Base-by-base conservation (phyloP, 2,797 vertebrate species). In the Allobates femoralis region DNA sequence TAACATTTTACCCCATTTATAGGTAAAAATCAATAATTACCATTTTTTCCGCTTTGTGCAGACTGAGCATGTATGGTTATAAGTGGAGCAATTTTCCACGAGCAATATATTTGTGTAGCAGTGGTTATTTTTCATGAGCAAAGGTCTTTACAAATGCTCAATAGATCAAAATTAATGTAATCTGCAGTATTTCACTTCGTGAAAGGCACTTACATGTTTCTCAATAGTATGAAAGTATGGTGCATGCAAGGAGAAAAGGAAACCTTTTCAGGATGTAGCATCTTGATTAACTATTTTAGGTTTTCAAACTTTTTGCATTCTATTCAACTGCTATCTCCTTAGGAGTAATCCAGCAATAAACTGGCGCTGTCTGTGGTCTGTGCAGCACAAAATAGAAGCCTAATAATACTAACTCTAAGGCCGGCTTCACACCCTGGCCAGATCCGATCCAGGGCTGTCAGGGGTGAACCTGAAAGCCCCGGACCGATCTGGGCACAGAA, bases 141-240 rank as follows among this genome's bases (percentile, higher is more conserved):
- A 83, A 83, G 60, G 85, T 64, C 79, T 86, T 86, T 81, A 66
- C 34, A 86, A 77, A 81, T 83, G 73, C 14, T 55, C n/a, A 28
- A 60, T 53, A 41, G 66, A 56, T 69, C 71, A 86, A 69, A 83
- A 86, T 78, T 51, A 86, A 77, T 76, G 80, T 86, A 83, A 77
- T 86, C 60, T 82, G 46, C 69, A 67, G 58, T 41, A 83, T 78
- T 71, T 83, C 37, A 79, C 80, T 73, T 51, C 58, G 21, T 78
- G 62, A 78, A 71, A 87, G 64, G 62, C 80, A 83, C 74, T 87
- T 83, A 87, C 75, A 73, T 79, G 60, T 58, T 51, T 87, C 53
- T 83, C 51, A 79, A 67, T 46, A 83, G 75, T 60, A 34, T 3
- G 73, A 66, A 30, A n/a, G 66, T 53, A 53, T 73, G 55, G 66